Conservation (phyloP, 2,888 invertebrate species). For the Hetaerina titia region DNA sequence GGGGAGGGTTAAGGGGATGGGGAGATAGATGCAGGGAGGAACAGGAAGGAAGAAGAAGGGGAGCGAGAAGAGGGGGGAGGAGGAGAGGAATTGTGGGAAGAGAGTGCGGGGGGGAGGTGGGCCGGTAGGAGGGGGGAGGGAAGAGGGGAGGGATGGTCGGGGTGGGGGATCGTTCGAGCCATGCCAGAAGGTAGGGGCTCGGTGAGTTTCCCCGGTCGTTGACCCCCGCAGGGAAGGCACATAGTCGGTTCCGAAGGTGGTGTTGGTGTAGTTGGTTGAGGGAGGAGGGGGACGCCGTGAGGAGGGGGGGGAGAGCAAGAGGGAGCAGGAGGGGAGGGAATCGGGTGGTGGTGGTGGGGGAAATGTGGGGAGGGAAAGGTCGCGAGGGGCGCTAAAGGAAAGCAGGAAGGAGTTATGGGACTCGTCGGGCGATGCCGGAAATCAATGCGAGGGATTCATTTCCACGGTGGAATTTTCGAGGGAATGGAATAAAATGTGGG, state of each 20-base stretch:
- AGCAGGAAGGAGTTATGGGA: slow-evolving; percentile 66
- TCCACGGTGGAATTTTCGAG: not conserved
- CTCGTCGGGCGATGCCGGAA: slow-evolving; percentile 63
- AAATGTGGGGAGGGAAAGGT: slow-evolving; percentile 41
- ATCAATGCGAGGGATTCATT: slow-evolving; percentile 41
- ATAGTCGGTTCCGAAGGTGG: slow-evolving; percentile 48
- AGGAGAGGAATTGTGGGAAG: not conserved
- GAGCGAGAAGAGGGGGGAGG: not conserved
- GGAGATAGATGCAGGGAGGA: not conserved
- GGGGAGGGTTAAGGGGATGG: not conserved
- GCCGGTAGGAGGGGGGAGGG: not conserved
- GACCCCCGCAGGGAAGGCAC: slow-evolving; percentile 42
- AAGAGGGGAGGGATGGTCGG: not conserved
- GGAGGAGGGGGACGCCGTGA: not conserved
- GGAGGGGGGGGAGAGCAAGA: not conserved
- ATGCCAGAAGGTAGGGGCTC: slow-evolving; percentile 58
- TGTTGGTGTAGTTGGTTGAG: slow-evolving; percentile 44
- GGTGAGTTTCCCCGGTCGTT: slow-evolving; percentile 48
- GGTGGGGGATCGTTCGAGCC: not conserved
- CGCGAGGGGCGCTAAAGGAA: slow-evolving; percentile 65
- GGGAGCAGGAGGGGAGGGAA: not conserved
- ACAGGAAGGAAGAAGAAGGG: not conserved
- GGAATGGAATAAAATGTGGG: not conserved
- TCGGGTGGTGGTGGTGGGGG: not conserved
- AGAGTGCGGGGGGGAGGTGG: not conserved